Conservation (phyloP, 2,113 vertebrate genomes). For the Struthio camelus region DNA sequence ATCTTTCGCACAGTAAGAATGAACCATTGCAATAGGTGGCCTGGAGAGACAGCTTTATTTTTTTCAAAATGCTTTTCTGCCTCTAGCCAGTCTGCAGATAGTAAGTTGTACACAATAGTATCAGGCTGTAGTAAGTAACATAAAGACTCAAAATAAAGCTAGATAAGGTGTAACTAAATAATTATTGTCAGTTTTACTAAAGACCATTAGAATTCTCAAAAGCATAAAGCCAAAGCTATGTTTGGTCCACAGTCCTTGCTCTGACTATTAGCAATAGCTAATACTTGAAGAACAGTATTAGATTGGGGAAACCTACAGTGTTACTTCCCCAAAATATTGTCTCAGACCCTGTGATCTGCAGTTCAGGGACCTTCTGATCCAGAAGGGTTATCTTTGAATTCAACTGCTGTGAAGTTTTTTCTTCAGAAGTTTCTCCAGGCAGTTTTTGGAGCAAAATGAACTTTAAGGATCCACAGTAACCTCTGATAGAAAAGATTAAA, state of each 20-base stretch:
- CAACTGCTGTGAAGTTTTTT: background rate
- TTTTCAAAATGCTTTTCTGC: background rate
- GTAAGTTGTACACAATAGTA: background rate
- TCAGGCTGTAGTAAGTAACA: background rate
- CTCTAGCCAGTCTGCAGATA: background rate
- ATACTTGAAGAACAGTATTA: background rate
- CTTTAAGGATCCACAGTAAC: background rate
- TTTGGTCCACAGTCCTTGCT: too few relatives aligned
- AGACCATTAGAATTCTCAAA: background rate
- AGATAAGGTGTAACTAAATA: background rate
- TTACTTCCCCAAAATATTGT: background rate
- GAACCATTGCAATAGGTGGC: background rate
- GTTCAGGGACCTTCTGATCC: background rate
- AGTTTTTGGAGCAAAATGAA: background rate
- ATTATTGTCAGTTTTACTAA: background rate
- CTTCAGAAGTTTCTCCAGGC: background rate
- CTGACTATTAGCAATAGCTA: background rate
- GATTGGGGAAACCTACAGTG: background rate
- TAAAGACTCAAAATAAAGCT: background rate
- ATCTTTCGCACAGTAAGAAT: background rate
- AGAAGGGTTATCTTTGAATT: background rate
- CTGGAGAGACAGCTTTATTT: background rate
- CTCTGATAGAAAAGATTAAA: background rate
- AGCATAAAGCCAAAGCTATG: background rate
- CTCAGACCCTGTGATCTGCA: background rate